These are phyloP conservation scores for Heterodera schachtii DNA, from an alignment of 1,140 invertebrate species.

Conservation along the genomic window DNA sequence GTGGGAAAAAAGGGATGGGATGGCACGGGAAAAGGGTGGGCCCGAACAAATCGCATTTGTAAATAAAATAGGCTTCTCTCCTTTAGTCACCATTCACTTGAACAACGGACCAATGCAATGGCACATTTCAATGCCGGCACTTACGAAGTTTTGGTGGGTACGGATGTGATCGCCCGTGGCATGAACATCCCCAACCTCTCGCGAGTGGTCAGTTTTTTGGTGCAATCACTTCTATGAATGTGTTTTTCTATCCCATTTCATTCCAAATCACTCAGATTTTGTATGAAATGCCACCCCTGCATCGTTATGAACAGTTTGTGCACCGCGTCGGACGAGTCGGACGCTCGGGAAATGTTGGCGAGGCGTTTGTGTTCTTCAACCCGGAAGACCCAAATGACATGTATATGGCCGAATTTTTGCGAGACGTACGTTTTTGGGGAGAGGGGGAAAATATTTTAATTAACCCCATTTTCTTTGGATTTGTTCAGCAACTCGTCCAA, in stretches of 20 bases:
- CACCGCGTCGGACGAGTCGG: conserved; percentile 89
- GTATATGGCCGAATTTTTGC: conserved; percentile 13
- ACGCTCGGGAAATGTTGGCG: conserved; percentile 76
- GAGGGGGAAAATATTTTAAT: background rate
- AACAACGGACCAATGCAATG: conserved; percentile 26
- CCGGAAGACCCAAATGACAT: background rate
- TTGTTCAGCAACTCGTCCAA: background rate
- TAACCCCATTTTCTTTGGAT: background rate
- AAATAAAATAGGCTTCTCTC: background rate
- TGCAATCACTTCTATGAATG: too few species aligned
- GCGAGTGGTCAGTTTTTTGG: background rate
- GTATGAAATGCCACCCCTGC: conserved; percentile 21
- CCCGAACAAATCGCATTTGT: too few species aligned
- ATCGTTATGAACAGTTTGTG: conserved; percentile 75
- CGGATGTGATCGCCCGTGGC: conserved; percentile 30
- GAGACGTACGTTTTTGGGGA: background rate
- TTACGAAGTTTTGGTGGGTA: conserved; percentile 18
- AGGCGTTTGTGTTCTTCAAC: conserved; percentile 86
- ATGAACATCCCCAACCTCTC: conserved; percentile 25
- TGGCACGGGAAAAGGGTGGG: background rate
- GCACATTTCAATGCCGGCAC: conserved; percentile 21
- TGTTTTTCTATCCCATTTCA: background rate
- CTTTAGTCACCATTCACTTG: conserved; percentile 20
- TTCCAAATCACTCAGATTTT: conserved; percentile 21
- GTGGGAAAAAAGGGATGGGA: background rate